Base-by-base conservation (phyloP, 2,113 vertebrate species). In the Monopterus albus region DNA sequence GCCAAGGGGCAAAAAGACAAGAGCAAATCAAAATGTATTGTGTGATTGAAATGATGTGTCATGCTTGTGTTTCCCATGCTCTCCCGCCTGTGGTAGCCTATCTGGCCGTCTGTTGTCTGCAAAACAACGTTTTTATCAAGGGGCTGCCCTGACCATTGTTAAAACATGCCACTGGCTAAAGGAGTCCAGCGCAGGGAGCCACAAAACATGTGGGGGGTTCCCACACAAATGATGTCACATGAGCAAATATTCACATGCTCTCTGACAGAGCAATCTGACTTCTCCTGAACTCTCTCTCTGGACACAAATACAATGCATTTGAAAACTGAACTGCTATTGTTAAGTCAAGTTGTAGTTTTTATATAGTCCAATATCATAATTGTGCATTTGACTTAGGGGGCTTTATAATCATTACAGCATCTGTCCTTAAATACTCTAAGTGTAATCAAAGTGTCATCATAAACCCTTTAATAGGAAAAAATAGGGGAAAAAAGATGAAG, bases 91-190 rank as follows among this genome's bases (percentile, higher is more conserved):
- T 50, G 26, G 45, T 64, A 31, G 36, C 62, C 74, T 9, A 52
- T 42, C 60, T 68, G 67, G 60, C 69, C 63, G 58, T 3, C 7
- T 82, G 73, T 15, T 74, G 42, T 83, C 70, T 76, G 74, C 50
- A 59, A 35, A 29, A 64, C 12, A n/a, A 78, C 78, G 75, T 77
- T 87, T 81, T 72, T 31, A 77, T 81, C 47, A 51, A 51, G 66
- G 28, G 28, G 13, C 21, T 11, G 58, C 47, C 57, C 68, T 72
- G 77, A 76, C 15, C 35, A 1, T 20, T 70, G 74, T 69, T 78
- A 74, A 78, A 81, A 75, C 76, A 60, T 53, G 75, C 65, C 25
- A 4, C 53, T 40, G 40, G 84, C 58, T 35, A 61, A 17, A 61
- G 60, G 35, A 39, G 50, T 46, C 52, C 39, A 38, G 23, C 46